Conservation (phyloP, 92 coral and sea anemone genomes). For the Epizoanthus rinbou region DNA sequence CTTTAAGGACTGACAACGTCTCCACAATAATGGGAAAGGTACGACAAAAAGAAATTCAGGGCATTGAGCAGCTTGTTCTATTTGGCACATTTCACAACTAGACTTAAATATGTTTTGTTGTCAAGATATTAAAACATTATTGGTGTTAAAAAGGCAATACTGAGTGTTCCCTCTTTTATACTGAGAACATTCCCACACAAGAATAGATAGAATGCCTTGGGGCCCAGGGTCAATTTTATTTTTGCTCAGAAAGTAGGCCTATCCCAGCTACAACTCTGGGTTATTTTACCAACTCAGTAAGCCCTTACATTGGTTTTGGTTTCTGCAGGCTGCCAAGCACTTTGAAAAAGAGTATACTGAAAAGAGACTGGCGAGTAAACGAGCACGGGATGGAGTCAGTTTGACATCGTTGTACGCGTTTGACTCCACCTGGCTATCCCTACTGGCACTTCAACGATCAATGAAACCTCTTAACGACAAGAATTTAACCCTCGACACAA, state of each 20-base stretch:
- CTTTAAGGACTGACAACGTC: constrained; percentile 53
- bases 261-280: too few species aligned
- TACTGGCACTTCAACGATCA: constrained; percentile 64
- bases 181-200: too few species aligned
- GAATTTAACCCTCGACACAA: constrained; percentile 47
- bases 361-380: neutral
- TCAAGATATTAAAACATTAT: too few species aligned
- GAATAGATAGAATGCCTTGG: too few species aligned
- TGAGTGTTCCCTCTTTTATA: too few species aligned
- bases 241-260: too few species aligned
- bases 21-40: constrained; percentile 86
- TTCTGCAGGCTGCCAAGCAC: constrained; percentile 17
- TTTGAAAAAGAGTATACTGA: constrained; percentile 11
- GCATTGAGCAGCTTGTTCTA: neutral
- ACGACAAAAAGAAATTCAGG: constrained; percentile 2
- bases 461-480: constrained; percentile 24
- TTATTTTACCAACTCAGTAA: neutral
- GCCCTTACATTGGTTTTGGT: neutral
- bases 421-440: constrained; percentile 74
- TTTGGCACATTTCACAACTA: too few species aligned
- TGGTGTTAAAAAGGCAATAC: too few species aligned
- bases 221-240: too few species aligned
- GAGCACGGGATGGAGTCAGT: neutral
- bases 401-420: constrained; percentile 53
- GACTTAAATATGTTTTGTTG: too few species aligned